Evolutionary conservation across 2,113 vertebrate species (phyloP).

Genomic region (Nibea coibor): DNA sequence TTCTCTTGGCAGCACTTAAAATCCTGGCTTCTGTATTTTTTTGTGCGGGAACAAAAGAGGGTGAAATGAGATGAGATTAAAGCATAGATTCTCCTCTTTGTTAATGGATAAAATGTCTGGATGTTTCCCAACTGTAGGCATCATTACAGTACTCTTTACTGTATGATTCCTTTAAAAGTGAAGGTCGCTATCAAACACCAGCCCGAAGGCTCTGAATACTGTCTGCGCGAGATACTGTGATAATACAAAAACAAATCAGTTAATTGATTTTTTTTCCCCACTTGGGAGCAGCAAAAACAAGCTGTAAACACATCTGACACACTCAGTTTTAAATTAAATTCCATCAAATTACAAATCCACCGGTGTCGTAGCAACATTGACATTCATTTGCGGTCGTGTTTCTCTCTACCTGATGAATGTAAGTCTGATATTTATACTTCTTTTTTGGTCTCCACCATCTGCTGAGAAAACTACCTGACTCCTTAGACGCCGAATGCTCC

Average conservation of each 20-base stretch:
- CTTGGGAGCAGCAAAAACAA: neutral
- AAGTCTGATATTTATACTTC: neutral
- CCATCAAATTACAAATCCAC: conserved; percentile 9
- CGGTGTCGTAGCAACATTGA: neutral
- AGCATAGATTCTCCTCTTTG: conserved; percentile 34
- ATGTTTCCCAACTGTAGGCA: neutral
- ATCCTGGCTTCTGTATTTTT: conserved; percentile 47
- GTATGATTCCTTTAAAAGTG: neutral
- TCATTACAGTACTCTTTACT: neutral
- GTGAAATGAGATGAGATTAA: conserved; percentile 48
- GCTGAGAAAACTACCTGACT: neutral
- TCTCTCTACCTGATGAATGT: neutral
- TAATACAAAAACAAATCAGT: neutral
- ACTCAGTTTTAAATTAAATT: neutral
- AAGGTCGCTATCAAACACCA: conserved; percentile 15
- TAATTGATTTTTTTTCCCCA: neutral
- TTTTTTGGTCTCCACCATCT: neutral
- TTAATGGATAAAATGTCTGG: conserved; percentile 29
- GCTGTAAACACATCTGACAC: neutral
- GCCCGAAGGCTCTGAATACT: neutral
- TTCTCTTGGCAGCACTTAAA: conserved; percentile 39
- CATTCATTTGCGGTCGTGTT: neutral
- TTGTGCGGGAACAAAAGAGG: conserved; percentile 36
- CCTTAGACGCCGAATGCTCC: conserved; percentile 12
- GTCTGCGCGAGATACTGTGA: neutral